Evolutionary conservation across 2,113 vertebrate genomes (phyloP), one percentile per base, ranked within the genome.

Genomic region (Lynx canadensis): DNA sequence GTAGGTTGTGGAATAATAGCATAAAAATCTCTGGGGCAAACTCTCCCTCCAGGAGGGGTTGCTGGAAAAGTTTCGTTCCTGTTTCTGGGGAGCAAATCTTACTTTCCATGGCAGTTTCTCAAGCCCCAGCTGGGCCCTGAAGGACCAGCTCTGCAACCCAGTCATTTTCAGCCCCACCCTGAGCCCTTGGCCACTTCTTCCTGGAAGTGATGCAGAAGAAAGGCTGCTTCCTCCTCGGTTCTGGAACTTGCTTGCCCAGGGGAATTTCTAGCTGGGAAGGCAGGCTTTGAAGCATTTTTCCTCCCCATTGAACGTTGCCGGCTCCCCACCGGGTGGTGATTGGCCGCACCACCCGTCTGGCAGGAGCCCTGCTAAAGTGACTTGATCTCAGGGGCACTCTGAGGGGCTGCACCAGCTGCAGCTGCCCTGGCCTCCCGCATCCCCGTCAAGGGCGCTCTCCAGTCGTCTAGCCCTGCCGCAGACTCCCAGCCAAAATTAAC

Each of bases 401-500:
- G 69, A 12, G 4, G 7, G 74, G 65, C 88, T 79, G 81, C 69
- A 3, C 29, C 79, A 69, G 66, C 68, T 65, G 41, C 68, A 63
- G 85, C 80, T 87, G 60, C 78, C 83, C 57, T 3, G 27, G 73
- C 63, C 41, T 16, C 4, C 5, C 0, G 1, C 0, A 0, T 19
- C 7, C 23, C 14, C 63, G 33, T 48, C 13, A 0, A 0, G 19
- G 92, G 95, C 80, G 38, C 36, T 79, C 73, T 86, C 95, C 55
- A 94, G 57, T 66, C 84, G 31, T 25, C 76, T 89, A 94, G 76
- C 74, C 92, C 83, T 13, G 7, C 38, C 52, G 13, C 1, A 5
- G 92, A 91, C 93, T 88, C 4, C 0, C 38, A 96, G 66, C 90
- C 95, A 89, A 89, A 92, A 69, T 87, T 68, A 95, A 90, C 0